Conservation (phyloP, 1,140 invertebrate species). For the Lethocerus indicus region DNA sequence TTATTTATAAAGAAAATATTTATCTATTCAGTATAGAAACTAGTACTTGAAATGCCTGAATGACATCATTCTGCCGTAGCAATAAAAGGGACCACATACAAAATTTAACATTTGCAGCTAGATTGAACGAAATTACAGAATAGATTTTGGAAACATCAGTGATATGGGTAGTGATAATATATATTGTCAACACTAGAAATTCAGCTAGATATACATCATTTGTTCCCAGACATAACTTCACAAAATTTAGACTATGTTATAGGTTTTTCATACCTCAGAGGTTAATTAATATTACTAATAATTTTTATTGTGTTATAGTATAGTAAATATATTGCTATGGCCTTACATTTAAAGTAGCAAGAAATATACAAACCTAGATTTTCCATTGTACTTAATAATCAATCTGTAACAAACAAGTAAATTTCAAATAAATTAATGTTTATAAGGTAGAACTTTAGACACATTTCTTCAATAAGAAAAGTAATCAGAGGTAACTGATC, state of each 20-base stretch:
- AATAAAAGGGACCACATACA: no score
- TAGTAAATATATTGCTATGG: neutral
- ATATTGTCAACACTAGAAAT: neutral
- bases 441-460: neutral
- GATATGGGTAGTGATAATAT: slow-evolving; percentile 5
- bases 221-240: neutral
- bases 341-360: neutral
- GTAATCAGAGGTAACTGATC: neutral
- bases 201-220: neutral
- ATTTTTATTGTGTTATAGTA: neutral
- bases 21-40: no score
- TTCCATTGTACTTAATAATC: neutral
- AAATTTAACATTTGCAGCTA: no score
- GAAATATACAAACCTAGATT: neutral
- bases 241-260: no score
- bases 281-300: neutral
- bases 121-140: neutral
- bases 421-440: neutral
- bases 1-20: no score
- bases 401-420: neutral
- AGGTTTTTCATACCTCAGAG: no score
- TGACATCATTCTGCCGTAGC: no score
- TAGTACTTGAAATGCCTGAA: no score
- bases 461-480: neutral
- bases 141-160: neutral